A percentile compares a stretch with the other conserved stretches of the same genome.
These are phyloP conservation scores for Psix sp. DNA, from an alignment of 1,140 invertebrate species.

Conservation along the genomic window DNA sequence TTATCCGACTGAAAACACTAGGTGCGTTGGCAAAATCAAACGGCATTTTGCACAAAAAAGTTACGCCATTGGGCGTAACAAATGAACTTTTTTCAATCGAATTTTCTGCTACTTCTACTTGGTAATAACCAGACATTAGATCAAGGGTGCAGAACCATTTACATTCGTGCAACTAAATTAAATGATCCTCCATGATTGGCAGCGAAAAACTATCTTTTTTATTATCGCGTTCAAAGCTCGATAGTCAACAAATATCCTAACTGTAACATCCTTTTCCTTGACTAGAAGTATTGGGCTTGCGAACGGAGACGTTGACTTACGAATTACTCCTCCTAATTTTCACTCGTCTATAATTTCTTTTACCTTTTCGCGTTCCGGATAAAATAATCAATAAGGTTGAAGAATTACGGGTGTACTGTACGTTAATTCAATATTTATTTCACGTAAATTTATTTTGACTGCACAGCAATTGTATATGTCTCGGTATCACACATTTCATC, in stretches of 20 bases:
- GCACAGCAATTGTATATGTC: too few species aligned
- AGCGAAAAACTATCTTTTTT: slow-evolving; percentile 12
- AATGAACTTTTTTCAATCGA: too few species aligned
- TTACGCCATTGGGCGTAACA: too few species aligned
- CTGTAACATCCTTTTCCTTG: slow-evolving; percentile 5
- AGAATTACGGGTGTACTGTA: slow-evolving; percentile 60
- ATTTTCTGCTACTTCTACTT: too few species aligned
- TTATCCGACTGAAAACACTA: too few species aligned
- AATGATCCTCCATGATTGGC: slow-evolving; percentile 10
- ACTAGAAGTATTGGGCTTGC: slow-evolving; percentile 59
- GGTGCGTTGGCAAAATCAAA: too few species aligned
- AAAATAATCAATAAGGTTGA: slow-evolving; percentile 59
- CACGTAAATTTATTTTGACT: too few species aligned
- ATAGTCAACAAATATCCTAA: slow-evolving; percentile 4
- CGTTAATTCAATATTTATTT: slow-evolving; percentile 58
- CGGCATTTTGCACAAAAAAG: too few species aligned
- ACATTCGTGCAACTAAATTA: too few species aligned
- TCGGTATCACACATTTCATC: too few species aligned
- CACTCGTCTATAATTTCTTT: slow-evolving; percentile 65
- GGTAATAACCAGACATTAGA: too few species aligned
- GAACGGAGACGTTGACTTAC: slow-evolving; percentile 69
- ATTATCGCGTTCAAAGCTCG: not conserved
- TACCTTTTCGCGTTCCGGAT: slow-evolving; percentile 56
- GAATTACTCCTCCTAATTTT: slow-evolving; percentile 65
- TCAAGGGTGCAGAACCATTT: too few species aligned